Evolutionary conservation across 53 echinoderm and acorn worm species (phyloP), one percentile per base, ranked within the genome.

Genomic region (Pentamera pediparva): DNA sequence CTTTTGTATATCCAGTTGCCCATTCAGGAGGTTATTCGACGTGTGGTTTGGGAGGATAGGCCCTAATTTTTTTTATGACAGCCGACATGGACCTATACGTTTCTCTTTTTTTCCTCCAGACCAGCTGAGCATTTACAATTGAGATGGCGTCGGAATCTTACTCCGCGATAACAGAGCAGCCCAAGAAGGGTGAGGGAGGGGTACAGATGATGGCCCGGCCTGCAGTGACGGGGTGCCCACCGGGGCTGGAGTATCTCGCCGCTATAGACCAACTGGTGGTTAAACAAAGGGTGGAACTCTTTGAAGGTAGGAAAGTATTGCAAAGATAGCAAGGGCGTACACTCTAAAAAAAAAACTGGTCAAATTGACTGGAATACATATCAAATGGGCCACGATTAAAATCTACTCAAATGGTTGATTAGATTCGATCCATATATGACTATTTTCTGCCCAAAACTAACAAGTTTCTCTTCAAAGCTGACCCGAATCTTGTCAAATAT

Each of bases 211-310:
- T 43, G 43, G 37, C 35, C 0, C 11, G 18, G 29, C 67, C 67
- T 15, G 21, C 12, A 3, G 12, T 67, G 30, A 4, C 67, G 4
- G 67, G 45, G 18, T 67, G 67, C 28, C 67, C 67, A 26, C 67
- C 67, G 12, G 67, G 67, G 0, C 45, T 67, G 41, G 67, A 67
- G 27, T 67, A 67, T 32, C 39, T 67, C 12, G 45, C 67, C 0
- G 39, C 37, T 6, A 40, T 67, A n/a, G 45, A 67, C 3, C 67
- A 43, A 18, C 39, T 67, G 9, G 30, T 67, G 22, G 30, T 67
- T 4, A 67, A 67, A 67, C 67, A 67, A 18, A 67, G 41, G 6
- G 67, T 67, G 45, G 67, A 67, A 43, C 40, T 67, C 7, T 47
- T 67, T 26, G 67, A 67, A 67, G 67, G 67, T 67, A 36, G n/a